Evolutionary conservation across 2,113 vertebrate species (phyloP), one percentile per base, ranked within the genome.

Genomic region (Etheostoma cragini): DNA sequence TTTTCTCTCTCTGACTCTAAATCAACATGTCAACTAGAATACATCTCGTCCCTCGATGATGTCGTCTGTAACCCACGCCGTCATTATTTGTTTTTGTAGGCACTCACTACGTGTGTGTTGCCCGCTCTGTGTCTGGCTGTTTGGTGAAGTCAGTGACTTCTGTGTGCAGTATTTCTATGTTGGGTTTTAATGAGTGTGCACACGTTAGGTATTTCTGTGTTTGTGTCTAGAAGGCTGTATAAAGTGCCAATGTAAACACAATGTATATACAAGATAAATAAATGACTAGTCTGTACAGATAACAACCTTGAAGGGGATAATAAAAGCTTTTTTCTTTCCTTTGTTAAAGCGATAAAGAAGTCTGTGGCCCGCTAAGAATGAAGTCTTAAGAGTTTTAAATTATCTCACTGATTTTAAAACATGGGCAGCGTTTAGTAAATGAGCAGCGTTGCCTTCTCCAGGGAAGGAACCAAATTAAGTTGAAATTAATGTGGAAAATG

Each of bases 1-100:
- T 91, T 72, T 81, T 85, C 85, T 77, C 83, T 1, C 63, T 83
- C 80, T 87, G 35, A 35, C 83, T 82, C 65, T 61, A 65, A 91
- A 85, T 88, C 83, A 83, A 76, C 88, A 56, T 57, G 83, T 85
- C 83, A 86, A 76, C 69, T 21, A 16, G 38, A 56, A 82, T 70
- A 56, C 46, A 80, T 83, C 22, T 62, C 65, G 30, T 49, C 65
- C 49, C 65, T 52, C 58, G 0, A 14, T 73, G 71, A 52, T 45
- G 62, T 45, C 19, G 4, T 63, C 63, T 1, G 19, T 17, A 53
- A 56, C 46, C 15, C 72, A 74, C 49, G 21, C 53, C 4, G 0
- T 68, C 78, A 67, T 78, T 53, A 67, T 66, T n/a, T 56, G 33
- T 82, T 65, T 76, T 52, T 66, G 53, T 30, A 7, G n/a, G 26